phyloP scores from a whole-genome alignment of 2,797 vertebrate species.

The Neostethus bicornis region DNA sequence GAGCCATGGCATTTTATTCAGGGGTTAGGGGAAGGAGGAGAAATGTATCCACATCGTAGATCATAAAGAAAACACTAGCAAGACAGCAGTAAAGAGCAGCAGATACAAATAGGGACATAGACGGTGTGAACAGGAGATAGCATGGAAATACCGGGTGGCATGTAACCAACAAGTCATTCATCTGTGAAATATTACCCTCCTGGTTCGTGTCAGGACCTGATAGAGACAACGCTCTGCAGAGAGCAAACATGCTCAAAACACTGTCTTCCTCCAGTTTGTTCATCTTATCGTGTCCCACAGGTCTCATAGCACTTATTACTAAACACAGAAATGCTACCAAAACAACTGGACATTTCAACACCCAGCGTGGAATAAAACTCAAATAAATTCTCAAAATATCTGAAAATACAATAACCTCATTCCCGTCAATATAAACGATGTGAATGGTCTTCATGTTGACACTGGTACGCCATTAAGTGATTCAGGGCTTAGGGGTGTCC shows the following conservation, averaged over 20 bases:
- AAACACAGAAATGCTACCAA: slow-evolving; percentile 54
- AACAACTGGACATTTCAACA: slow-evolving; percentile 56
- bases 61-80: slow-evolving; percentile 53
- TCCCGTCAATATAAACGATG: slow-evolving; percentile 40
- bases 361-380: not conserved
- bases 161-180: slow-evolving; percentile 47
- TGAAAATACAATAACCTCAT: slow-evolving; percentile 55
- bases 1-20: slow-evolving; percentile 65
- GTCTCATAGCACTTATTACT: slow-evolving; percentile 63
- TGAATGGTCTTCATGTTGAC: slow-evolving; percentile 37
- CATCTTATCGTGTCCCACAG: slow-evolving; percentile 46
- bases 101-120: slow-evolving; percentile 48
- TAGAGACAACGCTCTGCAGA: slow-evolving; percentile 31
- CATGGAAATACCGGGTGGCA: slow-evolving; percentile 34
- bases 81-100: slow-evolving; percentile 38
- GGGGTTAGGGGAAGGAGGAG: slow-evolving; percentile 40
- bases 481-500: slow-evolving; percentile 73
- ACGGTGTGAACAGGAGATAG: slow-evolving; percentile 54
- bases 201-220: slow-evolving; percentile 50
- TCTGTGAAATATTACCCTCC: slow-evolving; percentile 55
- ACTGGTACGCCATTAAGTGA: slow-evolving; percentile 54
- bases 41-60: slow-evolving; percentile 40
- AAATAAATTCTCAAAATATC: slow-evolving; percentile 66
- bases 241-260: slow-evolving; percentile 58
- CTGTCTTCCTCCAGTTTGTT: slow-evolving; percentile 40